A percentile compares a stretch with the other conserved stretches of the same genome.
phyloP scores from a whole-genome alignment of 2,113 vertebrate species.

The Callorhinus ursinus region DNA sequence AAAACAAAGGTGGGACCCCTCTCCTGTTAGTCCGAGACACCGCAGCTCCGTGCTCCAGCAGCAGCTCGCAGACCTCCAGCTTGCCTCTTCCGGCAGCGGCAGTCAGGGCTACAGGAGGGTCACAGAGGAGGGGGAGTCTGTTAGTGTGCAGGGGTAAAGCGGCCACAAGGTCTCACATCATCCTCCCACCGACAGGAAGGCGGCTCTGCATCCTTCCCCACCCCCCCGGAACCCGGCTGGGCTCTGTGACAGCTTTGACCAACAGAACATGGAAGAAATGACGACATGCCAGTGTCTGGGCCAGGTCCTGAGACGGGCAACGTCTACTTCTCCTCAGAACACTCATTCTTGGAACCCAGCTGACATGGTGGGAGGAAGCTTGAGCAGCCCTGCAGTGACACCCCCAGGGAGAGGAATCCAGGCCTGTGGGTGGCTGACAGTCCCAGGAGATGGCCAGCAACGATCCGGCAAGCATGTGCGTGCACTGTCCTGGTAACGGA shows the following conservation, averaged over 20 bases:
- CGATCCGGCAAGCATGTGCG: fast-evolving
- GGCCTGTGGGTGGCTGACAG: background rate
- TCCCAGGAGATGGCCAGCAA: background rate
- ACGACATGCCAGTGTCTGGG: background rate
- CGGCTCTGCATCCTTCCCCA: fast-evolving
- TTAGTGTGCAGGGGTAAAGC: background rate
- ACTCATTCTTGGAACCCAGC: background rate
- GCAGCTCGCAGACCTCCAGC: conserved; percentile 91
- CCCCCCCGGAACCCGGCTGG: background rate
- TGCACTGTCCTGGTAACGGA: fast-evolving
- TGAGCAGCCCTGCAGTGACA: background rate
- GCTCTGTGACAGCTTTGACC: background rate
- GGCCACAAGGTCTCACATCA: background rate
- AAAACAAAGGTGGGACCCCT: conserved; percentile 92
- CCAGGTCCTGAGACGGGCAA: background rate
- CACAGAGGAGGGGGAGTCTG: background rate
- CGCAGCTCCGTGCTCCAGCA: conserved; percentile 89
- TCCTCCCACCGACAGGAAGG: background rate
- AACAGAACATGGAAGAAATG: background rate
- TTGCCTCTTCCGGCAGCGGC: conserved; percentile 96
- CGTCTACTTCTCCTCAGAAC: fast-evolving
- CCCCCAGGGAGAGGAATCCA: background rate
- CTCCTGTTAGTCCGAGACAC: conserved; percentile 92
- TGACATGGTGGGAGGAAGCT: background rate
- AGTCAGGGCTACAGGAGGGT: conserved; percentile 89